phyloP scores from a whole-genome alignment of 2,888 invertebrate genomes.

The Aphodius granarius region DNA sequence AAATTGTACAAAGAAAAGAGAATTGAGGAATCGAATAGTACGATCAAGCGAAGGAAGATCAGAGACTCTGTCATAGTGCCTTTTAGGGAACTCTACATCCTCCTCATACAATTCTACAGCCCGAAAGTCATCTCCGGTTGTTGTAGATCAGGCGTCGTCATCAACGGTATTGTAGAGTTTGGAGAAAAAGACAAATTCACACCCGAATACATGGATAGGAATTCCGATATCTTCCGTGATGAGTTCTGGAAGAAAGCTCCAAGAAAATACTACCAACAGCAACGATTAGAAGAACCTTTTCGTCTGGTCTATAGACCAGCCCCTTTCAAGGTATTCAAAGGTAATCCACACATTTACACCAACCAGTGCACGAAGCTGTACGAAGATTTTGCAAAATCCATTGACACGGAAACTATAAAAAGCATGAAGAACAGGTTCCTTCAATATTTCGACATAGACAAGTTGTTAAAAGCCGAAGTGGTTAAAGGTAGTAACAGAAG shows the following conservation, averaged over 20 bases:
- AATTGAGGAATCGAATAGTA: not conserved
- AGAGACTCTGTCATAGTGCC: not conserved
- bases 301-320: constrained; percentile 15
- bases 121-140: constrained; percentile 21
- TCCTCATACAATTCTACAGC: constrained; percentile 20
- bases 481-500: not conserved
- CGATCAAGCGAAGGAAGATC: not conserved
- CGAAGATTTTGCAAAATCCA: constrained; percentile 12
- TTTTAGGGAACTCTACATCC: constrained; percentile 14
- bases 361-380: constrained; percentile 15
- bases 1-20: not conserved
- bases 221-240: constrained; percentile 18
- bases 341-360: constrained; percentile 15
- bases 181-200: constrained; percentile 13
- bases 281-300: constrained; percentile 19
- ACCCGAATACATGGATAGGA: not conserved
- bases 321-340: constrained; percentile 1
- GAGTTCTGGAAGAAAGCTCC: constrained; percentile 21
- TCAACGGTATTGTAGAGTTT: constrained; percentile 19
- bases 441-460: constrained; percentile 1
- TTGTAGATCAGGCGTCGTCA: constrained; percentile 10
- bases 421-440: constrained; percentile 12
- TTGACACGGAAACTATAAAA: constrained; percentile 17
- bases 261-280: constrained; percentile 4
- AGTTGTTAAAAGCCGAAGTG: not conserved